These are phyloP conservation scores for Sebastes jordani DNA, from an alignment of 2,797 vertebrate genomes.

Conservation along the genomic window DNA sequence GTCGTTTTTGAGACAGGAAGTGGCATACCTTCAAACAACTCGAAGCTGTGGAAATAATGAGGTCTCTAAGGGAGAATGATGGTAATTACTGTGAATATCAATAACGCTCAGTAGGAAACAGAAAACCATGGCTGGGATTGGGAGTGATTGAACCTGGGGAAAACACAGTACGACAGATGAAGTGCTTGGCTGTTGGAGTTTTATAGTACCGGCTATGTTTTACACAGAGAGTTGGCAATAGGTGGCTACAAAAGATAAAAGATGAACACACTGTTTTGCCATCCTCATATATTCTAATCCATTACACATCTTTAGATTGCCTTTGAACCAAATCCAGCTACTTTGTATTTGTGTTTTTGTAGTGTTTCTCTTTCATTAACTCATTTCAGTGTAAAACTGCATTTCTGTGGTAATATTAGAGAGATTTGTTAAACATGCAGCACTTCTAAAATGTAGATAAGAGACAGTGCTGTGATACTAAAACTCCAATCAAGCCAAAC, in stretches of 20 bases:
- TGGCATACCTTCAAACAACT: slow-evolving; percentile 53
- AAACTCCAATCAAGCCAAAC: slow-evolving; percentile 21
- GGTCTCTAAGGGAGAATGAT: slow-evolving; percentile 63
- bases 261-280: not conserved
- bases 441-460: not conserved
- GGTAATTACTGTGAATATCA: slow-evolving; percentile 72
- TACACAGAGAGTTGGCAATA: slow-evolving; percentile 25
- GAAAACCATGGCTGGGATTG: slow-evolving; percentile 32
- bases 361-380: not conserved
- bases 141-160: slow-evolving; percentile 45
- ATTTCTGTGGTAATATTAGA: not conserved
- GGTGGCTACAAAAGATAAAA: slow-evolving; percentile 2
- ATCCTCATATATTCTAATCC: not conserved
- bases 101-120: slow-evolving; percentile 53
- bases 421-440: not conserved
- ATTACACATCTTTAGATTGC: slow-evolving; percentile 5
- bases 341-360: not conserved
- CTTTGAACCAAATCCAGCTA: not conserved
- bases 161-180: slow-evolving; percentile 41
- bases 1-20: slow-evolving; percentile 37
- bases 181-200: slow-evolving; percentile 39
- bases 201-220: slow-evolving; percentile 33
- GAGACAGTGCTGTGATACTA: not conserved
- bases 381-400: too few relatives aligned
- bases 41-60: slow-evolving; percentile 68